These are phyloP conservation scores for Arvicanthis niloticus DNA, from an alignment of 2,113 vertebrate species.

Conservation along the genomic window DNA sequence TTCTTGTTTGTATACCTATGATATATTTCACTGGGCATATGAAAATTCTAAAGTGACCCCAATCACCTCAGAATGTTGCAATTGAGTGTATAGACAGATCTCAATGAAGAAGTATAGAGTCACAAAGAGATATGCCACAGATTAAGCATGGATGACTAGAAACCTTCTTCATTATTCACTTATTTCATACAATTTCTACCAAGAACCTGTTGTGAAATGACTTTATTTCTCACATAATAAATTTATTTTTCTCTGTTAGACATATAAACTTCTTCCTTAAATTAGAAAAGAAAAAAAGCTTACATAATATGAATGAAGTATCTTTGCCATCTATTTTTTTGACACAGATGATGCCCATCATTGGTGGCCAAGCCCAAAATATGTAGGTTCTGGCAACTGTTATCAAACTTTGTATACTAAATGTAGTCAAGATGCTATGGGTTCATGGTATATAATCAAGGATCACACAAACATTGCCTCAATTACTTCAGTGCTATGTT, in stretches of 20 bases:
- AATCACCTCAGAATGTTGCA: not conserved
- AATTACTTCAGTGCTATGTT: conserved; percentile 55
- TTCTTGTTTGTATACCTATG: not conserved
- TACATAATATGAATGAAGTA: not conserved
- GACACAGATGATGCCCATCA: conserved; percentile 44
- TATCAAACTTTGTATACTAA: conserved; percentile 53
- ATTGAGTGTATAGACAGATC: not conserved
- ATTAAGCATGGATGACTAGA: not conserved
- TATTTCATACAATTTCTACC: not conserved
- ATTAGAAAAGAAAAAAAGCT: conserved; percentile 42
- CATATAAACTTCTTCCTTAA: not conserved
- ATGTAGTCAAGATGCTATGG: conserved; percentile 37
- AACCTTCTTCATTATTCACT: conserved; percentile 16
- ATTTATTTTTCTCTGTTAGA: conserved; percentile 39
- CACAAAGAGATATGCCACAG: not conserved
- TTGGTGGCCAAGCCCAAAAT: conserved; percentile 58
- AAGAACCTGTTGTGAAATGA: not conserved
- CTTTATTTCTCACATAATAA: conserved; percentile 26
- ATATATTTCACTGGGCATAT: not conserved
- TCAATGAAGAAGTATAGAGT: conserved; percentile 17
- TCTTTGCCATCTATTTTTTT: conserved; percentile 3
- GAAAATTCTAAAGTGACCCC: conserved; percentile 23
- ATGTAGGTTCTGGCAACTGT: not conserved
- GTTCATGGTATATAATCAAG: conserved; percentile 43
- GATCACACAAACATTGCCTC: conserved; percentile 71